Evolutionary conservation across 2,888 invertebrate species (phyloP).

Genomic region (Melanophora roralis): DNA sequence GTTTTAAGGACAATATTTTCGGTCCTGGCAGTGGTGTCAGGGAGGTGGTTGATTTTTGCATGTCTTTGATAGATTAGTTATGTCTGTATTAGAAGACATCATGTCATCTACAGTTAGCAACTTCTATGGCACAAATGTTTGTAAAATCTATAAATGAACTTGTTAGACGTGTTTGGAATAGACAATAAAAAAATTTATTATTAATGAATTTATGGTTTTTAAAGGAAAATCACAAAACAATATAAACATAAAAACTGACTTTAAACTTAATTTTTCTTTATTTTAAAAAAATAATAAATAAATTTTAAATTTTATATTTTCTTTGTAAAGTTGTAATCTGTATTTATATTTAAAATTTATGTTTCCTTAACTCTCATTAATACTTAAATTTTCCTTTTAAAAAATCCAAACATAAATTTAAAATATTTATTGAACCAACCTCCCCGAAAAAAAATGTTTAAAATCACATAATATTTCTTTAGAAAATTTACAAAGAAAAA

Average conservation of each 20-base stretch:
- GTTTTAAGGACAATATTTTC: constrained; percentile 15
- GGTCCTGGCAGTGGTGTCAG: background rate
- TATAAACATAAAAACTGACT: no score
- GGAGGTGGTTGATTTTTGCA: constrained; percentile 42
- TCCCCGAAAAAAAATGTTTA: background rate
- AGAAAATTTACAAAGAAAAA: background rate
- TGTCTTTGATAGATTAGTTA: constrained; percentile 60
- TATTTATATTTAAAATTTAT: background rate
- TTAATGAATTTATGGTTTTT: constrained; percentile 43
- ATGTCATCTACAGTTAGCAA: constrained; percentile 53
- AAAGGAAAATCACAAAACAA: background rate
- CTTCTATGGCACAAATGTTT: background rate
- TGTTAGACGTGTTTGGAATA: constrained; percentile 55
- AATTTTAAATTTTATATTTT: background rate
- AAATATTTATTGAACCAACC: constrained; percentile 43
- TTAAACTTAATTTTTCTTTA: no score
- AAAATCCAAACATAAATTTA: constrained; percentile 32
- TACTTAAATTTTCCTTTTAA: background rate
- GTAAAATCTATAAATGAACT: constrained; percentile 58
- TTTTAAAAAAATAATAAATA: no score
- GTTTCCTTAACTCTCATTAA: background rate
- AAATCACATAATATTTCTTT: constrained; percentile 23
- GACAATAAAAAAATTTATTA: constrained; percentile 29
- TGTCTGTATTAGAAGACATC: constrained; percentile 58
- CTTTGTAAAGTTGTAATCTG: background rate